Percentiles rank a stretch among this genome's conserved stretches.
Evolutionary conservation across 2,888 invertebrate genomes (phyloP).

Genomic region (Pachycephus smyrnensis): DNA sequence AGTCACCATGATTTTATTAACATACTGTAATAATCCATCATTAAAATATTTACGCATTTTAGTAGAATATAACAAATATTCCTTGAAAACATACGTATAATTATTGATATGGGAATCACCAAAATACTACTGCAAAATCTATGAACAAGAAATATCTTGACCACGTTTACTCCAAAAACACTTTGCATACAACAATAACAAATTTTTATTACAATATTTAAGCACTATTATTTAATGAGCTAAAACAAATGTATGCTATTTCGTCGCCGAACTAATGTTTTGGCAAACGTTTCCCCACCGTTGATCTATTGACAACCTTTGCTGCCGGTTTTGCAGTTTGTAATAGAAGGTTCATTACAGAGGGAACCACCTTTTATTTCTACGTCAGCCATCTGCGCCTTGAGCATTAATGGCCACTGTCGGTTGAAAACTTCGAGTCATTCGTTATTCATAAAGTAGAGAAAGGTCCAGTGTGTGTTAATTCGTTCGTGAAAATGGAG

Average conservation of each 20-base stretch:
- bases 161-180: not conserved
- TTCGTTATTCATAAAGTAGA: constrained; percentile 31
- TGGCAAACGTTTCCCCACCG: not conserved
- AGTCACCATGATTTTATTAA: constrained; percentile 51
- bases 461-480: not conserved
- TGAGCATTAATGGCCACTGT: not conserved
- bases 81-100: not conserved
- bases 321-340: not conserved
- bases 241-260: not conserved
- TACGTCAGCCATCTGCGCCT: not conserved
- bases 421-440: constrained; percentile 55
- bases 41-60: not conserved
- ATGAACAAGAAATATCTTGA: not conserved
- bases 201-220: not conserved
- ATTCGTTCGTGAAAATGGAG: constrained; percentile 73
- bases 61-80: not conserved
- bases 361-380: not conserved
- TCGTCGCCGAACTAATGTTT: not conserved
- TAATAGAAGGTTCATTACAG: not conserved
- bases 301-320: not conserved
- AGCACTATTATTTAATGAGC: not conserved
- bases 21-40: not conserved
- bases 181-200: not conserved
- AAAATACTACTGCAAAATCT: not conserved
- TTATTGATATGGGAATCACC: not conserved